Evolutionary conservation across 2,113 vertebrate genomes (phyloP), one percentile per base, ranked within the genome.

Genomic region (Chionis minor): DNA sequence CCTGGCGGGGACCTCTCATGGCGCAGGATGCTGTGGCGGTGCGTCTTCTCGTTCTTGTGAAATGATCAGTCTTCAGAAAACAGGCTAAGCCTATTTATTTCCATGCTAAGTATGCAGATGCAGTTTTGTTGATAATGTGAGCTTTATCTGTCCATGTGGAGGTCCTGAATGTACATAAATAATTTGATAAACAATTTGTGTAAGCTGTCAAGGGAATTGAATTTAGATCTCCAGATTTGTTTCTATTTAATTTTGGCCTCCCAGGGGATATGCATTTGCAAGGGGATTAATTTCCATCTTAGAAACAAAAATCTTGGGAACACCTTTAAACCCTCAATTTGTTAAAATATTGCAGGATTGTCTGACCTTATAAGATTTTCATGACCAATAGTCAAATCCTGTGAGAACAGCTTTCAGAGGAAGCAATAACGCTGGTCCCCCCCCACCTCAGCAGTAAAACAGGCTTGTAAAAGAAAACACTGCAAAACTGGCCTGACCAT

Each of bases 381-480:
- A 85, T 77, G 86, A 91, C 85, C 87, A 85, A 56, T 69, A 82
- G 89, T 74, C 62, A 94, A 86, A 92, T 86, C 62, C 85, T 97
- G 71, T 94, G 96, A 91, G 92, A 96, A 95, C 88, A 92, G 92
- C 91, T 90, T 94, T 87, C 91, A 91, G 87, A 95, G 93, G 95
- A 97, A 97, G 95, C 89, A 97, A 90, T 95, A 96, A 96, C 81
- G 85, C 42, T 47, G 8, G 70, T 91, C 44, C 92, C 93, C 94
- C 78, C 87, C 78, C 66, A 58, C 78, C 71, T 78, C 95, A 91
- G 89, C 93, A 96, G 93, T 96, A 96, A 97, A 95, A 97, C 54
- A 91, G 93, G 81, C 95, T 95, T 95, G 95, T 96, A 92, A 95
- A 97, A 95, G 87, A 94, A 96, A 95, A 95, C 81, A 91, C 83